Evolutionary conservation across 30 jellyfish, hydroid and myxozoan species (phyloP).

Genomic region (Hydractinia symbiolongicarpus): DNA sequence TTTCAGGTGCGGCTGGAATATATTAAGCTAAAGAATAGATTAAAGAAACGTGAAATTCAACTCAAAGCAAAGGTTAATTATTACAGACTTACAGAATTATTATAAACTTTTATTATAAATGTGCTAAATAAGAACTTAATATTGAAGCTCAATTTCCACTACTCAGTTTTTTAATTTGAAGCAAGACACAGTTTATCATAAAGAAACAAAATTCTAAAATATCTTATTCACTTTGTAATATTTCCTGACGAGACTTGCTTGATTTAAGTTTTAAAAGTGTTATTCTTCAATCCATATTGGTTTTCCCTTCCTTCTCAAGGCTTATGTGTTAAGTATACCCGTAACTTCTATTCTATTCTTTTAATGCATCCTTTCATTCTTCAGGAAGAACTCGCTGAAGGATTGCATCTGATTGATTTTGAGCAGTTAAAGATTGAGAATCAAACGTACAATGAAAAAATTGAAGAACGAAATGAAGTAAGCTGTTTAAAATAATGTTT

Average conservation of each 20-base stretch:
- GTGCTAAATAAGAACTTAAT: not conserved
- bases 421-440: conserved; percentile 95
- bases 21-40: conserved; percentile 71
- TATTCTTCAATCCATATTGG: no score
- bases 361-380: no score
- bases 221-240: no score
- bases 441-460: conserved; percentile 93
- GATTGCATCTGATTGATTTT: conserved; percentile 89
- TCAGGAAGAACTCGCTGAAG: conserved; percentile 97
- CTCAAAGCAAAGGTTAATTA: conserved; percentile 75
- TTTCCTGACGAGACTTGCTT: no score
- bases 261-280: no score
- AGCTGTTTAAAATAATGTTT: no score
- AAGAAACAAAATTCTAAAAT: no score
- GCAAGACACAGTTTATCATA: no score
- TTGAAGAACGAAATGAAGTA: conserved; percentile 97
- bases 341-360: no score
- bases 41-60: conserved; percentile 76
- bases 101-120: not conserved
- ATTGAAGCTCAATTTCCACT: not conserved
- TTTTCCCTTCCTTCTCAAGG: no score
- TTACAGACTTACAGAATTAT: not conserved
- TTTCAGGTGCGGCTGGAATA: conserved; percentile 78
- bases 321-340: no score
- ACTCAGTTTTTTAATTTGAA: not conserved